Base-by-base conservation (phyloP, 1,140 invertebrate genomes). In the Procambarus virginalis region DNA sequence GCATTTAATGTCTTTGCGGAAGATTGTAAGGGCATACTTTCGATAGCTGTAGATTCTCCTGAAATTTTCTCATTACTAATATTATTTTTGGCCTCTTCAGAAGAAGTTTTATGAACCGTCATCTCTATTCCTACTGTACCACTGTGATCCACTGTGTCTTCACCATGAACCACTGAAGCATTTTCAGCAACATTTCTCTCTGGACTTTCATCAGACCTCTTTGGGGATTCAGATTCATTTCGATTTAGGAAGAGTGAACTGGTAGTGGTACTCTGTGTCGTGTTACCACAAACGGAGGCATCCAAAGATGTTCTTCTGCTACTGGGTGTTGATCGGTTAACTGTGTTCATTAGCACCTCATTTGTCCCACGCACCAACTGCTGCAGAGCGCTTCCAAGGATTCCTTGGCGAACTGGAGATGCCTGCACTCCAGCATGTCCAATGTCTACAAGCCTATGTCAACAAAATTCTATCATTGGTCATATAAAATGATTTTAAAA, bases 361-460 rank as follows among this genome's bases (percentile, higher is more conserved):
- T 89, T 89, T 17, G 88, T 84, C 17, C 88, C 88, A 20, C 82
- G 81, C 2, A 89, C 81, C 34, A 89, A 58, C 17, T 84, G 81
- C 58, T 84, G 81, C 81, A 89, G 73, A 8, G 81, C 82, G 0
- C 70, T 55, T n/a, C 82, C 73, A 14, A 20, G 49, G 46, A 17
- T 14, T 3, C 64, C n/a, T 34, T 6, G 78, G 6, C 17, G 2
- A 2, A 6, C n/a, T 17, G 34, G 76, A 49, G 80, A 48, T 3
- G 14, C 45, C 55, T 89, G 88, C 12, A 89, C 68, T 2, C 88
- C 88, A 49, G 81, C 88, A 84, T 89, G 88, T 48, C 88, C 88
- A 48, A 78, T 82, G 55, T 89, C 88, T 49, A 84, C 9, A 10
- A 89, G 75, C 60, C 88, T 89, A 75, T 34, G n/a, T 34, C 12